Conservation (phyloP, 2,113 vertebrate species). For the Cyprinus carpio region DNA sequence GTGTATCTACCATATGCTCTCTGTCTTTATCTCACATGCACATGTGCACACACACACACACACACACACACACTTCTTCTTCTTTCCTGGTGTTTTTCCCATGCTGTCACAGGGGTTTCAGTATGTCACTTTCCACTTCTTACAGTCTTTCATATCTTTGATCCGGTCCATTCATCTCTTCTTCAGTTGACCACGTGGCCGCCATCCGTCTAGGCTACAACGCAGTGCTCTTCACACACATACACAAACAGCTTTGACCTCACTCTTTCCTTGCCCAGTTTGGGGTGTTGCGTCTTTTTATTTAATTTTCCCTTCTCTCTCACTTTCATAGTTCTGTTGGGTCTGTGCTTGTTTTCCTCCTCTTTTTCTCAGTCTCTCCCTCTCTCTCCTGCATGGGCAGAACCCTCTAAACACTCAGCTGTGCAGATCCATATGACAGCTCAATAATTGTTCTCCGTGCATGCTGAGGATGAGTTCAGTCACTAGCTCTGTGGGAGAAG, state of each 20-base stretch:
- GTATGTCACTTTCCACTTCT: too few species aligned
- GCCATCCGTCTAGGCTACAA: too few species aligned
- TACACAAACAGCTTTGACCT: slow-evolving; percentile 16
- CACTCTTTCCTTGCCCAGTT: not conserved
- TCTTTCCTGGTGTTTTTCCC: too few species aligned
- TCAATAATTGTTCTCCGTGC: slow-evolving; percentile 17
- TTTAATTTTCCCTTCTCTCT: not conserved
- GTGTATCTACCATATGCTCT: not conserved
- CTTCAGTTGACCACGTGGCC: too few species aligned
- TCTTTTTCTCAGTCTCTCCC: slow-evolving; percentile 20
- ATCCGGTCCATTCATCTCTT: too few species aligned
- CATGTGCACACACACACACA: not conserved
- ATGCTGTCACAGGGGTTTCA: too few species aligned
- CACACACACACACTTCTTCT: too few species aligned
- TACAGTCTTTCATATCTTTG: too few species aligned
- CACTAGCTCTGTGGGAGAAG: not conserved
- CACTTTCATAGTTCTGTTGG: not conserved
- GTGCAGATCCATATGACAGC: slow-evolving; percentile 23
- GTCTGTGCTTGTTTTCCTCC: slow-evolving; percentile 14
- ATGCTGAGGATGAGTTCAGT: slow-evolving; percentile 7
- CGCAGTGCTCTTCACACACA: not conserved
- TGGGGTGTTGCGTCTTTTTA: not conserved
- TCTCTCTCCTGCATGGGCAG: slow-evolving; percentile 13
- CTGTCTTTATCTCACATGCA: not conserved
- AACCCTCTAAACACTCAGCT: not conserved